Evolutionary conservation across 92 coral and sea anemone genomes (phyloP), one percentile per base, ranked within the genome.

Genomic region (Phenganax stokvisi): DNA sequence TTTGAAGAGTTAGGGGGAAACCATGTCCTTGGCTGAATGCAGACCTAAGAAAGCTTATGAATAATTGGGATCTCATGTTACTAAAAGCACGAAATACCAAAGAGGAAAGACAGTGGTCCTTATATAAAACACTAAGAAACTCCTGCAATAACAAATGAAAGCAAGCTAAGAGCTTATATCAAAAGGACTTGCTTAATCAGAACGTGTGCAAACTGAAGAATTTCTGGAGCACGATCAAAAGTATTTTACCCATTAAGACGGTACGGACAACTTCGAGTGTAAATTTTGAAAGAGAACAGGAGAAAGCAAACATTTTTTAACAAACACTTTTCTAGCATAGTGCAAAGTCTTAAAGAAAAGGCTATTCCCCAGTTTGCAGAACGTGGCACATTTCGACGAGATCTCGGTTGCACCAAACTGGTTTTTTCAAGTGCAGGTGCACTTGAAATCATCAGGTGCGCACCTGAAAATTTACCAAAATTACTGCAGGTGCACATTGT

Each of bases 371-470:
- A 65, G 71, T 65, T 65, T 65, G 47, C 71, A 65, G 31, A 65
- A 65, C 71, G 47, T 65, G 31, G 47, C 71, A 65, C 71, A 65
- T 65, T 65, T 65, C 47, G 71, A 65, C 3, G 71, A 65, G 71
- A 65, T 65, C 71, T 65, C 71, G 47, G 71, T 31, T 65, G 71
- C 71, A 51, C 3, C 29, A 65, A 3, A 65, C 71, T 0, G 9
- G 16, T 10, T 8, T 10, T 66, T 30, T 66, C 72, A 66, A 13
- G 72, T 66, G 72, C 72, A 66, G 51, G 72, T 66, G 53, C 72
- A 15, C 51, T 66, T 66, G 5, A 66, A 66, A 66, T 12, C 20
- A 17, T 66, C 72, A 66, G 72, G 72, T 66, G 72, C 72, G 72
- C 72, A 66, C 72, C 72, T 27, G 51, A 66, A 66, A 30, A 66